Conservation (phyloP, 2,113 vertebrate genomes). For the Pedionomus torquatus region DNA sequence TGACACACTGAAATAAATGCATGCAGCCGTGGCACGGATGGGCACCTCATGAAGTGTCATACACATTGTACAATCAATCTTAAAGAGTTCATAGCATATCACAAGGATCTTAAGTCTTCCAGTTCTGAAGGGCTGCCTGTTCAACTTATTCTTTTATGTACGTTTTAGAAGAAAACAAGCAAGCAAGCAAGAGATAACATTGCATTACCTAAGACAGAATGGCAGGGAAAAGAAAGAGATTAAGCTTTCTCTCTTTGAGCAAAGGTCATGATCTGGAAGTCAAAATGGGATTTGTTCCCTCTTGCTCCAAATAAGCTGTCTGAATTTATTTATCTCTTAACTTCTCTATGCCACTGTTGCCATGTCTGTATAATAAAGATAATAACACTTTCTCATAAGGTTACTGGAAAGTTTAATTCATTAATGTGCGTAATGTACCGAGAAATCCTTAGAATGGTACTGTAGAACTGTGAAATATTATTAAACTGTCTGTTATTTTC, state of each 20-base stretch:
- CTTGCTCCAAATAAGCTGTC: background rate
- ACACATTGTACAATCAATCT: background rate
- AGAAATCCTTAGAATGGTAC: background rate
- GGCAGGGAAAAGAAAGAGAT: background rate
- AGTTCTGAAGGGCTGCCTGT: background rate
- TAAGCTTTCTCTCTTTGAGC: background rate
- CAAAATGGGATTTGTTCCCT: background rate
- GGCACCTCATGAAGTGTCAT: background rate
- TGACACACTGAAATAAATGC: background rate
- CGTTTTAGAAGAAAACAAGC: background rate
- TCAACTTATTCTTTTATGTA: background rate
- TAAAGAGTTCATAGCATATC: background rate
- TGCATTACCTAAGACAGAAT: background rate
- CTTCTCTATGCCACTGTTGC: background rate
- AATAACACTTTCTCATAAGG: background rate
- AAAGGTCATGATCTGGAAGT: background rate
- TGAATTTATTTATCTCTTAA: background rate
- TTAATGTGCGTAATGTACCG: background rate
- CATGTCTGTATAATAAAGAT: background rate
- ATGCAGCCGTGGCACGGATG: background rate
- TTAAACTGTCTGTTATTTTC: slow-evolving; percentile 20
- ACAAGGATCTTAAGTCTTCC: background rate
- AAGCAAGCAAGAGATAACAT: background rate
- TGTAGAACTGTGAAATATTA: background rate
- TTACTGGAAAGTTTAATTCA: slow-evolving; percentile 29